phyloP scores from a whole-genome alignment of 2,113 vertebrate species.

The Eurypyga helias region DNA sequence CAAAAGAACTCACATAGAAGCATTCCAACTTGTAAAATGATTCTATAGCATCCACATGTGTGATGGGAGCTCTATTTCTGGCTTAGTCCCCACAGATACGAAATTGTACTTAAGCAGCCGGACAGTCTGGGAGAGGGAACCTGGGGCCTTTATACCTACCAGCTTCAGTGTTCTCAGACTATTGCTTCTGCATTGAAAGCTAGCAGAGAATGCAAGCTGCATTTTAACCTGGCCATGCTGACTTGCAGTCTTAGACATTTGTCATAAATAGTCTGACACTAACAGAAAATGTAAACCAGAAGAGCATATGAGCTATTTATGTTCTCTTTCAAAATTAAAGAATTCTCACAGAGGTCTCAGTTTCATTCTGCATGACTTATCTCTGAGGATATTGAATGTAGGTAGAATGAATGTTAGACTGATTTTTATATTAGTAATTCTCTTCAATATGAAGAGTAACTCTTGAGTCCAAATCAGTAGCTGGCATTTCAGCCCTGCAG shows the following conservation, averaged over 20 bases:
- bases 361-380: not conserved
- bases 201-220: not conserved
- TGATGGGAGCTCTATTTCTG: not conserved
- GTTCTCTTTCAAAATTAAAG: not conserved
- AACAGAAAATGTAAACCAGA: not conserved
- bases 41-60: not conserved
- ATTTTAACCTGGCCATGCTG: not conserved
- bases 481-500: not conserved
- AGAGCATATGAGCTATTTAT: not conserved
- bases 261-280: not conserved
- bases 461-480: not conserved
- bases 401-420: not conserved
- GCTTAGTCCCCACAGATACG: not conserved
- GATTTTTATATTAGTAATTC: not conserved
- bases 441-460: not conserved
- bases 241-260: accelerated
- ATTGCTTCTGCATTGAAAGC: not conserved
- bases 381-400: not conserved
- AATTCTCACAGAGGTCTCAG: not conserved
- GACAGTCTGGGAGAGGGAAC: not conserved
- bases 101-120: not conserved
- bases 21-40: not conserved
- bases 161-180: not conserved
- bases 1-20: not conserved
- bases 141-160: not conserved